A percentile compares a stretch with the other conserved stretches of the same genome.
phyloP scores from a whole-genome alignment of 2,888 invertebrate species.

The Sisyra terminalis region DNA sequence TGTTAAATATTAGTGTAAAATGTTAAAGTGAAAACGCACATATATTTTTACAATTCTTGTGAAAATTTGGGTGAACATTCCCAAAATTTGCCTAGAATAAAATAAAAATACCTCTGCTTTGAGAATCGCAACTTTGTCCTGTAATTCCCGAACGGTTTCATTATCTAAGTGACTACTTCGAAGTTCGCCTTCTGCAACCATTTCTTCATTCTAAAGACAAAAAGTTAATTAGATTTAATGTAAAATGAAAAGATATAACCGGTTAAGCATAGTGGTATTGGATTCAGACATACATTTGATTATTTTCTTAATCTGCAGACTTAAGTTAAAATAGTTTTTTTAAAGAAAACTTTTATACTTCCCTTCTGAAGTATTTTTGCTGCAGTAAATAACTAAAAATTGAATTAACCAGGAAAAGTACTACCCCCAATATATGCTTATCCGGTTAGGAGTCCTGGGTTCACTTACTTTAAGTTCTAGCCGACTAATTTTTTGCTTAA shows the following conservation, averaged over 20 bases:
- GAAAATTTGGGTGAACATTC: too few species aligned
- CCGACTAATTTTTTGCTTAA: slow-evolving; percentile 84
- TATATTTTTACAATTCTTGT: too few species aligned
- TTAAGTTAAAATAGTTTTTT: too few species aligned
- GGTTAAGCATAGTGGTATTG: background rate
- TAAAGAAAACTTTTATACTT: background rate
- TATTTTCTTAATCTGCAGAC: too few species aligned
- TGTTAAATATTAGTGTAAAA: too few species aligned
- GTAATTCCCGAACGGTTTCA: slow-evolving; percentile 74
- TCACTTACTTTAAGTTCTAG: slow-evolving; percentile 68
- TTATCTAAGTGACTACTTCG: slow-evolving; percentile 66
- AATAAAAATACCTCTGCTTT: slow-evolving; percentile 79
- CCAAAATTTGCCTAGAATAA: too few species aligned
- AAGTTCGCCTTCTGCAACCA: slow-evolving; percentile 83
- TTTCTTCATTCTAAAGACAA: slow-evolving; percentile 70
- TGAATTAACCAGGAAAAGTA: too few species aligned
- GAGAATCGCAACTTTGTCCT: slow-evolving; percentile 82
- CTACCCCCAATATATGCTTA: too few species aligned
- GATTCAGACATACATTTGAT: too few species aligned
- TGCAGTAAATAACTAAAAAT: background rate
- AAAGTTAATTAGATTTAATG: slow-evolving; percentile 5
- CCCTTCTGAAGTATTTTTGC: slow-evolving; percentile 2
- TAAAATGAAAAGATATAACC: slow-evolving; percentile 9
- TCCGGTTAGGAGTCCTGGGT: too few species aligned
- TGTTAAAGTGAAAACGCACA: too few species aligned